Conservation (phyloP, 2,113 vertebrate genomes). For the Cyanoramphus novaezelandiae region DNA sequence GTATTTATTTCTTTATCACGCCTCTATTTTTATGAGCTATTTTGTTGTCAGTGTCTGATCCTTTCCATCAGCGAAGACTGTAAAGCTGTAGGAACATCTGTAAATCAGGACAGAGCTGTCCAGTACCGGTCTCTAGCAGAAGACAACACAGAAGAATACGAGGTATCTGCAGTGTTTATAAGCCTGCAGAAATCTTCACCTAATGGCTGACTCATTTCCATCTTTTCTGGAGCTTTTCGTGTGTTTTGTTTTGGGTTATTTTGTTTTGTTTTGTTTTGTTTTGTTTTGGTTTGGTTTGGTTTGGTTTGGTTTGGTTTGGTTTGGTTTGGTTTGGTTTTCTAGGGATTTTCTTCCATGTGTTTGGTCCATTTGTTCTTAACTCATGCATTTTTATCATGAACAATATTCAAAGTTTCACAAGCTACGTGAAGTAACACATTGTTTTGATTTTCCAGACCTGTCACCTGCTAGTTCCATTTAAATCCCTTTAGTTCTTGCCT, state of each 20-base stretch:
- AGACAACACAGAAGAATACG: not conserved
- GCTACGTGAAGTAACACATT: not conserved
- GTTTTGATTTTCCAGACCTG: not conserved
- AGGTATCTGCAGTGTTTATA: not conserved
- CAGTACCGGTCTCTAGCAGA: not conserved
- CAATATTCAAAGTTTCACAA: not conserved
- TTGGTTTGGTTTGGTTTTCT: not conserved
- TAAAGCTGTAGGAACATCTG: not conserved
- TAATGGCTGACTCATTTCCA: not conserved
- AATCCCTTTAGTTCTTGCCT: not conserved
- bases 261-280: not conserved
- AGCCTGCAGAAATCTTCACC: not conserved
- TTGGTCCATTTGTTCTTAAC: not conserved
- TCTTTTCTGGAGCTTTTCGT: not conserved
- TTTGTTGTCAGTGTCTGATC: not conserved
- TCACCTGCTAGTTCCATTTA: not conserved
- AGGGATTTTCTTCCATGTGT: not conserved
- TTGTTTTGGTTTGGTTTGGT: not conserved
- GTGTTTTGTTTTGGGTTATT: not conserved
- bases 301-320: not conserved
- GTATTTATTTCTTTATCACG: not conserved
- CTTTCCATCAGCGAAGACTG: not conserved
- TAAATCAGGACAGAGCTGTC: not conserved
- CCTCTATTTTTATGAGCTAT: not conserved
- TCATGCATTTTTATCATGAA: not conserved